These are phyloP conservation scores for Theretra japonica DNA, from an alignment of 2,888 invertebrate species.

Conservation along the genomic window DNA sequence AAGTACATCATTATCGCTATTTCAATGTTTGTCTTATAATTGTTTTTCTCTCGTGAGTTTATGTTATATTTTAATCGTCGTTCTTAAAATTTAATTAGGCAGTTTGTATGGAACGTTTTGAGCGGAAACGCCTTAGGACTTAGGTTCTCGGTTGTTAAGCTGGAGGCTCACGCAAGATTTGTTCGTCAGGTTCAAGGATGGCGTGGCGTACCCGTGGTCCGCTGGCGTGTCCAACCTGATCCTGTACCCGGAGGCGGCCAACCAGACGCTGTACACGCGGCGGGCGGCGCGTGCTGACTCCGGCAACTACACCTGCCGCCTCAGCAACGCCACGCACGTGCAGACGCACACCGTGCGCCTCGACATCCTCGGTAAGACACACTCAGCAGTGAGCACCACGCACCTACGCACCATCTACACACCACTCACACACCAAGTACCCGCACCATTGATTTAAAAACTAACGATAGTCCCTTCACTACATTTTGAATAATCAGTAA, in stretches of 20 bases:
- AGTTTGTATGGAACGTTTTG: background rate
- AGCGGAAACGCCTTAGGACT: background rate
- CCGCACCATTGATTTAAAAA: too few species aligned
- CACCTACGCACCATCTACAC: too few species aligned
- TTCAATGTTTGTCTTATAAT: conserved; percentile 4
- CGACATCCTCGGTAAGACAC: conserved; percentile 86
- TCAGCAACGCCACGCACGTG: conserved; percentile 88
- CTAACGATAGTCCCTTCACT: too few species aligned
- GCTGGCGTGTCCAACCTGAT: conserved; percentile 89
- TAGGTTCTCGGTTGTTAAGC: background rate
- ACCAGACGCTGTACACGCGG: conserved; percentile 91
- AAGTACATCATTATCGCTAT: conserved; percentile 12
- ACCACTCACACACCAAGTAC: too few species aligned
- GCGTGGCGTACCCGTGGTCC: conserved; percentile 90
- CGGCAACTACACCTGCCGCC: conserved; percentile 90
- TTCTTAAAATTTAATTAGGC: background rate
- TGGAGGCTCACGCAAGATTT: background rate
- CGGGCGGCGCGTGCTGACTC: conserved; percentile 86
- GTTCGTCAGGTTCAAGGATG: conserved; percentile 89
- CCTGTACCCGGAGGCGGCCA: conserved; percentile 90
- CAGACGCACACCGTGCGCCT: conserved; percentile 87
- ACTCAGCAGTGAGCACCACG: too few species aligned
- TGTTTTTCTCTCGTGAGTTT: background rate
- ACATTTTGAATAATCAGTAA: too few species aligned
- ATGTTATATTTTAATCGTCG: background rate